These are phyloP conservation scores for Neodiprion pinetum DNA, from an alignment of 1,140 invertebrate genomes.

Conservation along the genomic window DNA sequence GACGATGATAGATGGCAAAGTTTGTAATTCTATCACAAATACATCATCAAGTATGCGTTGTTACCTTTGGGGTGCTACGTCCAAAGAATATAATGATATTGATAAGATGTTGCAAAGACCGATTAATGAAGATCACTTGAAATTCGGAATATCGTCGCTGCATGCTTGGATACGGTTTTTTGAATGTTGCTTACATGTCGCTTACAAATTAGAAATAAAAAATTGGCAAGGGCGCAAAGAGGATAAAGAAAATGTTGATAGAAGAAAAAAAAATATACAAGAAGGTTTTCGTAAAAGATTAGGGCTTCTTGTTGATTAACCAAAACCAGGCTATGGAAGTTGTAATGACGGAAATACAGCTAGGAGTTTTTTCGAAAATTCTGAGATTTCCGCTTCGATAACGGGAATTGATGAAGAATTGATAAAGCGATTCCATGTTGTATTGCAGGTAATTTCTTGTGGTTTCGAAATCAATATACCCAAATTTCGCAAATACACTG, in stretches of 20 bases:
- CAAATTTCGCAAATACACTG: background rate
- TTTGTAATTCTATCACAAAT: conserved; percentile 54
- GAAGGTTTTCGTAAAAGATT: background rate
- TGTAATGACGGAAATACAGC: too few species aligned
- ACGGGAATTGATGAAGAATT: too few species aligned
- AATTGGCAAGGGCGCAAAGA: background rate
- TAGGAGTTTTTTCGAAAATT: too few species aligned
- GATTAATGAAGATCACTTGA: background rate
- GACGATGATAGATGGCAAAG: conserved; percentile 42
- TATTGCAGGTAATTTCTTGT: background rate
- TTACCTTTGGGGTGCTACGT: conserved; percentile 36
- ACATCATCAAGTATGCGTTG: conserved; percentile 35
- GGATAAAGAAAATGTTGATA: background rate
- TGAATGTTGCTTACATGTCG: background rate
- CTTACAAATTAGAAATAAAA: background rate
- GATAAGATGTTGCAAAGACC: conserved; percentile 1
- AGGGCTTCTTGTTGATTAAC: too few species aligned
- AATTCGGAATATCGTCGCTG: background rate
- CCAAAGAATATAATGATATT: conserved; percentile 35
- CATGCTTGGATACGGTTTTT: background rate
- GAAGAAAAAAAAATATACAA: background rate
- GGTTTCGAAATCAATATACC: background rate
- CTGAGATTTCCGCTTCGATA: too few species aligned
- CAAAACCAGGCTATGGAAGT: too few species aligned
- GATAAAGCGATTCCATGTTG: background rate